Base-by-base conservation (phyloP, 2,888 invertebrate genomes). In the Mesorhabditis spiculigera region DNA sequence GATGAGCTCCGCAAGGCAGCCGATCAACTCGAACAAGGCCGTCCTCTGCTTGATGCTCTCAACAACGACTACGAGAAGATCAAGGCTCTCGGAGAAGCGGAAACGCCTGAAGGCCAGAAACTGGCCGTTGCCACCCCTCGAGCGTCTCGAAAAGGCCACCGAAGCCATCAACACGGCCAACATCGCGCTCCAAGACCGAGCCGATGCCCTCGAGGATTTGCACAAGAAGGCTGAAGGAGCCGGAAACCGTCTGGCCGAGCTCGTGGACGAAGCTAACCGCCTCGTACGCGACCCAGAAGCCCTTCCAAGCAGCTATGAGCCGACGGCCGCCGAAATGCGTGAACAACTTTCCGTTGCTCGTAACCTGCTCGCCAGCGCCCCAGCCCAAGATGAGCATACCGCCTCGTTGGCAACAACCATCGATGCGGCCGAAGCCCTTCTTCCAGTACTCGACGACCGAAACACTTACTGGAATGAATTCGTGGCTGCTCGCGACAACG, bases 391-490 rank as follows among this genome's bases (percentile, higher is more conserved):
- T 50, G 65, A 67, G 10, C 70, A 67, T 41, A 71, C 73, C n/a
- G 66, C 68, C 67, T 42, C 68, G 43, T 73, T 78, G 64, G 63
- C 72, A 63, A 66, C 67, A 61, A 69, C 73, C 8, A 65, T 78
- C 44, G 71, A 63, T 43, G 66, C 73, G 6, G 77, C 76, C 45
- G 72, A 74, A 45, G 68, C 67, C 44, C 68, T 74, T 43, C 68
- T 68, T 45, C 75, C 75, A 42, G 70, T 73, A 63, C 78, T 81
- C 45, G 74, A 75, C 42, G 73, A 77, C 45, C 72, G 77, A 66
- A 68, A 73, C 65, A 67, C 67, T 16, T 68, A 72, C 41, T 80
- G 78, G 78, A 65, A 74, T 6, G 72, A 74, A 16, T 82, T 82
- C 63, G 73, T 78, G 5, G 70, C 69, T 4, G 71, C 74, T 44